Percentiles rank a stretch among this genome's conserved stretches.
Conservation (phyloP, 2,113 vertebrate genomes). For the Malurus alboscapulatus region DNA sequence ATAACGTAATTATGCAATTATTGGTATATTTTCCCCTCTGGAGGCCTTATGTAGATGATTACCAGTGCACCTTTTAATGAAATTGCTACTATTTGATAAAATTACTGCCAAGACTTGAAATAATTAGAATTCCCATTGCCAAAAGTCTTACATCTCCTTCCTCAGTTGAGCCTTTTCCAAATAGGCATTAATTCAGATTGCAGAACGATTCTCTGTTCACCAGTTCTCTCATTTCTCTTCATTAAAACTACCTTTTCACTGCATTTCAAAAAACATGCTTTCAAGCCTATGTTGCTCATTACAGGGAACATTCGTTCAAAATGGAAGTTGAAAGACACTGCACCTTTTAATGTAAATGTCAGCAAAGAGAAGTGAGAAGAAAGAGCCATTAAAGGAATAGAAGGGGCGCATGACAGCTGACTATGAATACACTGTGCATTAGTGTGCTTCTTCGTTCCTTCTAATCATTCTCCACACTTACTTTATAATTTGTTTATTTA, state of each 20-base stretch:
- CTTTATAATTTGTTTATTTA: slow-evolving; percentile 68
- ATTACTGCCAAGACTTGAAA: slow-evolving; percentile 67
- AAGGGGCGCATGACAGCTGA: slow-evolving; percentile 60
- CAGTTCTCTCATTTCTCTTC: slow-evolving; percentile 26
- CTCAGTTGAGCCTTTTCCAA: slow-evolving; percentile 62
- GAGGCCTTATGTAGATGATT: slow-evolving; percentile 51
- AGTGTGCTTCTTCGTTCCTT: slow-evolving; percentile 47
- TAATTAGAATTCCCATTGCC: slow-evolving; percentile 71
- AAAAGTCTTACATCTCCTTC: slow-evolving; percentile 66
- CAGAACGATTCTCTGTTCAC: not conserved
- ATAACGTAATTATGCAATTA: slow-evolving; percentile 71
- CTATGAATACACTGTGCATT: slow-evolving; percentile 67
- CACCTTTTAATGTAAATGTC: slow-evolving; percentile 62
- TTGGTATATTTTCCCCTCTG: slow-evolving; percentile 54
- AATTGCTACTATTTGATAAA: slow-evolving; percentile 73
- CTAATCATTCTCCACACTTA: slow-evolving; percentile 60
- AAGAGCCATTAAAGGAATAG: slow-evolving; percentile 70
- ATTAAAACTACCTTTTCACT: slow-evolving; percentile 37
- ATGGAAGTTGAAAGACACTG: slow-evolving; percentile 46
- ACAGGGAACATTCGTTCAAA: slow-evolving; percentile 36
- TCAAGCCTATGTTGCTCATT: slow-evolving; percentile 22
- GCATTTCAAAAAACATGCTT: slow-evolving; percentile 44
- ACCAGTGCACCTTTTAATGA: slow-evolving; percentile 68
- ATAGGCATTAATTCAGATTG: slow-evolving; percentile 59
- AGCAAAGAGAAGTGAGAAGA: slow-evolving; percentile 65